Percentiles rank a stretch among this genome's conserved stretches.
phyloP scores from a whole-genome alignment of 2,797 vertebrate species.

The Scarus forsteni region DNA sequence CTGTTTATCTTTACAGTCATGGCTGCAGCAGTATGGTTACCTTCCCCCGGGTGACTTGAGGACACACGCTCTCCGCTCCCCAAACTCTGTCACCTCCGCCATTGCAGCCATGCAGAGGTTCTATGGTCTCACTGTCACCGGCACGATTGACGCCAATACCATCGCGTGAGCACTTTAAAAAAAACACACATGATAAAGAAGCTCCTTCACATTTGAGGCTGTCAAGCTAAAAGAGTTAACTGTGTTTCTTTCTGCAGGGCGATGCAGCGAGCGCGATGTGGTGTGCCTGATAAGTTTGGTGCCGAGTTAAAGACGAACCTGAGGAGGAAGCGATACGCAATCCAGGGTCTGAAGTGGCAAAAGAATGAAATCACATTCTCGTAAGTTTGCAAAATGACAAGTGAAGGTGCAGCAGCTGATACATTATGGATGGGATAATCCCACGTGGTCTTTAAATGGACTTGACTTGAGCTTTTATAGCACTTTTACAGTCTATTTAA shows the following conservation, averaged over 20 bases:
- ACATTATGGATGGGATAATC: not conserved
- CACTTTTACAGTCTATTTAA: no score
- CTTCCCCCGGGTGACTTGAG: constrained; percentile 93
- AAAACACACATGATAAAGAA: not conserved
- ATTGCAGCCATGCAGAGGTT: constrained; percentile 92
- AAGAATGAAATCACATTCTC: constrained; percentile 91
- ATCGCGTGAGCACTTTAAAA: constrained; percentile 79
- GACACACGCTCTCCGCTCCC: constrained; percentile 89
- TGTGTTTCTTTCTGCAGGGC: constrained; percentile 82
- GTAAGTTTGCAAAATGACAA: constrained; percentile 73
- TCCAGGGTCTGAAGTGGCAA: constrained; percentile 93
- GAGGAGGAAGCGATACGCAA: constrained; percentile 91
- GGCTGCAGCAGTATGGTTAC: constrained; percentile 96
- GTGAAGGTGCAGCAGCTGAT: not conserved
- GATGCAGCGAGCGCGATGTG: constrained; percentile 91
- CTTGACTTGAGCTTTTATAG: no score
- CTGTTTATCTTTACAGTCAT: constrained; percentile 80
- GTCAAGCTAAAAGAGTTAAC: constrained; percentile 3
- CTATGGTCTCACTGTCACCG: constrained; percentile 90
- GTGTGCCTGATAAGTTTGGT: constrained; percentile 95
- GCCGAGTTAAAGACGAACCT: constrained; percentile 93
- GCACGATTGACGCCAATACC: constrained; percentile 85
- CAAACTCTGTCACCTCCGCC: constrained; percentile 88
- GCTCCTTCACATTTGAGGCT: no score
- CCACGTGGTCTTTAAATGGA: no score